Evolutionary conservation across 2,113 vertebrate species (phyloP).

Genomic region (cattle (Bos taurus)): ARS-UCD2.0 NC_037334.1:3885001-3885500

Average conservation of each 20-base stretch:
- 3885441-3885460: neutral
- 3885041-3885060: neutral
- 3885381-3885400: neutral
- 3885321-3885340: neutral
- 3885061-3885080: neutral
- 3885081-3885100: neutral
- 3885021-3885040: neutral
- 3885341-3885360: neutral
- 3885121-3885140: neutral
- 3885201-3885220: neutral
- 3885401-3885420: neutral
- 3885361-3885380: neutral
- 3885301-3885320: neutral
- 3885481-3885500: neutral
- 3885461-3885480: neutral
- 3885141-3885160: neutral
- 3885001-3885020: neutral
- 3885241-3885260: neutral
- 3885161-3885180: neutral
- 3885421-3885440: neutral
- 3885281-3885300: neutral
- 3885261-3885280: neutral
- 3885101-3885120: neutral
- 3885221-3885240: neutral
- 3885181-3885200: neutral